Percentiles rank a stretch among this genome's conserved stretches.
Evolutionary conservation across 2,888 invertebrate genomes (phyloP).

Genomic region (Sialis fuliginosa): DNA sequence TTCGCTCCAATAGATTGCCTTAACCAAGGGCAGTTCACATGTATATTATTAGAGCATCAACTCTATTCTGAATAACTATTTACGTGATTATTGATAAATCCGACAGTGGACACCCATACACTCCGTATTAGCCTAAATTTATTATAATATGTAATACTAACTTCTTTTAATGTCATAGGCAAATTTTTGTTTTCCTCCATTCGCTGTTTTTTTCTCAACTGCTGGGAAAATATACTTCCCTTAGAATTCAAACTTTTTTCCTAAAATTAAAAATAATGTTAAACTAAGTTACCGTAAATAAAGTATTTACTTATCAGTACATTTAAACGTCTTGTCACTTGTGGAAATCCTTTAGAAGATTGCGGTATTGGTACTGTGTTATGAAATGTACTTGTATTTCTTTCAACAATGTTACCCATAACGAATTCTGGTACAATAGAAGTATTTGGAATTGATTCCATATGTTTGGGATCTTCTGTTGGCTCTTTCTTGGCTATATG

Average conservation of each 20-base stretch:
- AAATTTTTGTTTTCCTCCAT: too few species aligned
- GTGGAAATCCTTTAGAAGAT: conserved; percentile 29
- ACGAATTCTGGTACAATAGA: conserved; percentile 25
- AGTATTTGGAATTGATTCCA: conserved; percentile 26
- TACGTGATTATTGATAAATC: too few species aligned
- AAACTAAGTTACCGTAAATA: neutral
- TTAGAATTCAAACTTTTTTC: conserved; percentile 18
- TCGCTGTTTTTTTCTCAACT: conserved; percentile 16
- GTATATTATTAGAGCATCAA: too few species aligned
- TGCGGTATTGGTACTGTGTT: conserved; percentile 3
- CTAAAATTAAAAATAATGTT: conserved; percentile 9
- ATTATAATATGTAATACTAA: conserved; percentile 3
- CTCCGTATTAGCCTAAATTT: too few species aligned
- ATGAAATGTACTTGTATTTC: conserved; percentile 15
- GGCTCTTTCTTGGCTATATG: conserved; percentile 14
- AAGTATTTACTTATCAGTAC: neutral
- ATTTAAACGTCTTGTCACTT: conserved; percentile 25
- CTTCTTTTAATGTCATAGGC: too few species aligned
- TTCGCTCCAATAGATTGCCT: too few species aligned
- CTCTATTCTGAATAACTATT: too few species aligned
- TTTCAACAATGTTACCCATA: conserved; percentile 39
- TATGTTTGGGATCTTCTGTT: conserved; percentile 20
- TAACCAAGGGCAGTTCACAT: too few species aligned
- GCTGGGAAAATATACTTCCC: conserved; percentile 32
- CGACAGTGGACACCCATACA: too few species aligned